Conservation (phyloP, 2,113 vertebrate genomes). For the Amazona guildingii region DNA sequence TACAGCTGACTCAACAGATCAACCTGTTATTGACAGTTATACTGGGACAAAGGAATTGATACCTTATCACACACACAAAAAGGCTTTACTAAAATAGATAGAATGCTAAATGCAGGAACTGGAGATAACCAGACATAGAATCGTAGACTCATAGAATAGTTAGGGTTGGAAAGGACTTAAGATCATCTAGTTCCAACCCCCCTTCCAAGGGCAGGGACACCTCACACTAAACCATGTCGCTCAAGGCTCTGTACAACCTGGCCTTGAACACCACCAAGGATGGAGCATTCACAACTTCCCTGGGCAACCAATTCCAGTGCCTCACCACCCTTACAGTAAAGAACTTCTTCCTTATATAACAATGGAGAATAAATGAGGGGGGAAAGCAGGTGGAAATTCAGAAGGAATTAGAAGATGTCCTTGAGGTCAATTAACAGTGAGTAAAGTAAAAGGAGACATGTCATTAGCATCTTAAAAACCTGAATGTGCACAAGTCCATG, state of each 20-base stretch:
- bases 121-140: slow-evolving; percentile 21
- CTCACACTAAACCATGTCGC: no score
- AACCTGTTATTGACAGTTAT: not conserved
- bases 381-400: not conserved
- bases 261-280: no score
- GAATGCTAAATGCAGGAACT: slow-evolving; percentile 4
- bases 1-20: not conserved
- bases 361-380: not conserved
- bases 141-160: no score
- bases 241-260: no score
- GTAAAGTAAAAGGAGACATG: not conserved
- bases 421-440: not conserved
- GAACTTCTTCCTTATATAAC: not conserved
- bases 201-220: no score
- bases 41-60: not conserved
- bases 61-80: not conserved
- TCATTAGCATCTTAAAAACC: not conserved
- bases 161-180: no score
- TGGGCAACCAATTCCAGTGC: no score
- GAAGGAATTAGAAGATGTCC: slow-evolving; percentile 12
- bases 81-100: slow-evolving; percentile 8
- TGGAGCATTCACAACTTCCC: no score
- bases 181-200: no score
- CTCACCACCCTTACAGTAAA: no score
- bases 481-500: no score